Conservation (phyloP, 2,113 vertebrate genomes). For the Tachysurus vachellii region DNA sequence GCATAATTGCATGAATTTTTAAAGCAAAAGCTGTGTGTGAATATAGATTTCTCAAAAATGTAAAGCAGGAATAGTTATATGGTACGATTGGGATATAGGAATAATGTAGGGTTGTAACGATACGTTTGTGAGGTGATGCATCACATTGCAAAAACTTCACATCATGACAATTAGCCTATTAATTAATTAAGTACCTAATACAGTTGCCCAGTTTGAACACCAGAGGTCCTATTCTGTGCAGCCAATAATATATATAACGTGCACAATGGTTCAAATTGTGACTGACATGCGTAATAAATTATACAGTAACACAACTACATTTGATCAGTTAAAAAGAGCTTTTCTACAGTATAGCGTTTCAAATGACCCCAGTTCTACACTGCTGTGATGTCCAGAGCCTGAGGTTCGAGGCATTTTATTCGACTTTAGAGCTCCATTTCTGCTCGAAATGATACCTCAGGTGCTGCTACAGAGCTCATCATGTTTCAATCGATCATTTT, state of each 20-base stretch:
- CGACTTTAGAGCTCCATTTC: neutral
- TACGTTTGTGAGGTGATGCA: neutral
- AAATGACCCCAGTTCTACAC: neutral
- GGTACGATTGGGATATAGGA: neutral
- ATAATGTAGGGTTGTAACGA: neutral
- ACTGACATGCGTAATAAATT: neutral
- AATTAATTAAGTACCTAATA: neutral
- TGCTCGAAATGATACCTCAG: neutral
- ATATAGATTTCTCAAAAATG: neutral
- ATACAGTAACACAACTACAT: neutral
- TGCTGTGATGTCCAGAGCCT: neutral
- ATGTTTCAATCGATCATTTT: neutral
- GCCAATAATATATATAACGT: neutral
- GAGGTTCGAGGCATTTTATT: neutral
- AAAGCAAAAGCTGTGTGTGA: neutral
- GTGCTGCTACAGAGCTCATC: neutral
- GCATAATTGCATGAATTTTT: neutral
- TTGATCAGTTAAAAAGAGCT: neutral
- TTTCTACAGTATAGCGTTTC: neutral
- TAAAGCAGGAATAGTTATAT: neutral
- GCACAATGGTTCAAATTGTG: neutral
- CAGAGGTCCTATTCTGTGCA: neutral
- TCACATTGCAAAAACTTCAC: neutral
- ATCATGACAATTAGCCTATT: neutral
- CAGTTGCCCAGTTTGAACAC: neutral